Evolutionary conservation across 1,140 invertebrate genomes (phyloP), one percentile per base, ranked within the genome.

Genomic region (Papilio polytes): DNA sequence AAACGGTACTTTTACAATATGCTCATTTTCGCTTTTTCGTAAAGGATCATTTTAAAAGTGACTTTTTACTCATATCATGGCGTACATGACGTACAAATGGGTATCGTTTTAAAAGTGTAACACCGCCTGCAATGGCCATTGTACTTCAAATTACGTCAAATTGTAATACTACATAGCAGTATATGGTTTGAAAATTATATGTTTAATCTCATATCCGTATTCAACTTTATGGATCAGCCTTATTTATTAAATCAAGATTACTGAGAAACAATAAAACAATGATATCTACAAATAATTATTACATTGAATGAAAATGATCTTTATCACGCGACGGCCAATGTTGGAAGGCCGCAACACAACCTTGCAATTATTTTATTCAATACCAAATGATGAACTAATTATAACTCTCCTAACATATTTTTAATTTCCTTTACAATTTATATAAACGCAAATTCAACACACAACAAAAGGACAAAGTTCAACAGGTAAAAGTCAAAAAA

Each of bases 251-350:
- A n/a, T 41, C n/a, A 20, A 51, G 41, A 74, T 74, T 74, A 74
- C 46, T 1, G 1, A 74, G 73, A 74, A 74, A 74, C 44, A 74
- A 74, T 74, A 74, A 73, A 74, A 74, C 46, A 74, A 74, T 51
- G 46, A 74, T 74, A 74, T 51, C 73, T 46, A 48, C 44, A 51
- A 74, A 74, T 74, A 22, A 74, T 74, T 74, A 74, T 48, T 26
- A 74, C 46, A 74, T 48, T 74, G 44, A 51, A 51, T 22, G 73
- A 48, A 74, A 74, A 74, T 74, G 44, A 48, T 22, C 73, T 46
- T 74, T 74, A 74, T 51, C 74, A 76, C 46, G 74, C 74, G 10
- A 76, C 20, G 41, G 20, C 20, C 46, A 15, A 76, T 48, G 46
- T 76, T 76, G 10, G 44, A 76, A 76, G 74, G 44, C 22, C 46